Conservation (phyloP, 2,113 vertebrate genomes). For the Pionites leucogaster region DNA sequence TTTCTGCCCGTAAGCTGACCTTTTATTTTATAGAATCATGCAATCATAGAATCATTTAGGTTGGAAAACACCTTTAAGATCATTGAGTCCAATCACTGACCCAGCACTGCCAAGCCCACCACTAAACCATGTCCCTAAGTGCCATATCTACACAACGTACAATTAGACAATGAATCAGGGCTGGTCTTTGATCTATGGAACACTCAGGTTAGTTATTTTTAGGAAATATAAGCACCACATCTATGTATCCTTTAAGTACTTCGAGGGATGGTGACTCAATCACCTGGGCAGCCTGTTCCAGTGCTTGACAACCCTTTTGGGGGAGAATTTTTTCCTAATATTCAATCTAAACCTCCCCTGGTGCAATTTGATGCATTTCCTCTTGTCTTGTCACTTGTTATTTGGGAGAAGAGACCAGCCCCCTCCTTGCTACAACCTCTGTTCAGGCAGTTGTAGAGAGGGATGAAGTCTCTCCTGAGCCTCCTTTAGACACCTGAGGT, state of each 20-base stretch:
- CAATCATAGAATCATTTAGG: not conserved
- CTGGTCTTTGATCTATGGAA: not conserved
- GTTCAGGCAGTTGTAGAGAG: not conserved
- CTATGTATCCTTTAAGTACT: not conserved
- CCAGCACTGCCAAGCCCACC: not conserved
- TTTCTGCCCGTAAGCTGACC: not conserved
- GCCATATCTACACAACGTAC: not conserved
- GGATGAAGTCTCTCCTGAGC: not conserved
- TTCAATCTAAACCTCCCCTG: not conserved
- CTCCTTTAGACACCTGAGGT: not conserved
- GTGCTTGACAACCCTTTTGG: not conserved
- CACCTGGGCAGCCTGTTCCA: not conserved
- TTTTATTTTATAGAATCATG: not conserved
- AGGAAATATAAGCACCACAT: not conserved
- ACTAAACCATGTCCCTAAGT: not conserved
- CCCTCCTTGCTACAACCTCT: rapidly evolving
- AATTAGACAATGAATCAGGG: not conserved
- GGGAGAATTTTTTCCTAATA: not conserved
- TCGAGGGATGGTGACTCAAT: not conserved
- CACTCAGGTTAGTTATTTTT: not conserved
- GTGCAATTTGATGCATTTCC: not conserved
- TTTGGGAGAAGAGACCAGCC: not conserved
- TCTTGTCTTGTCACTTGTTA: not conserved
- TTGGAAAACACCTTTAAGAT: not conserved
- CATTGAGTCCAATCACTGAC: too few relatives aligned